Evolutionary conservation across 2,888 invertebrate genomes (phyloP).

Genomic region (Lathronympha strigana): DNA sequence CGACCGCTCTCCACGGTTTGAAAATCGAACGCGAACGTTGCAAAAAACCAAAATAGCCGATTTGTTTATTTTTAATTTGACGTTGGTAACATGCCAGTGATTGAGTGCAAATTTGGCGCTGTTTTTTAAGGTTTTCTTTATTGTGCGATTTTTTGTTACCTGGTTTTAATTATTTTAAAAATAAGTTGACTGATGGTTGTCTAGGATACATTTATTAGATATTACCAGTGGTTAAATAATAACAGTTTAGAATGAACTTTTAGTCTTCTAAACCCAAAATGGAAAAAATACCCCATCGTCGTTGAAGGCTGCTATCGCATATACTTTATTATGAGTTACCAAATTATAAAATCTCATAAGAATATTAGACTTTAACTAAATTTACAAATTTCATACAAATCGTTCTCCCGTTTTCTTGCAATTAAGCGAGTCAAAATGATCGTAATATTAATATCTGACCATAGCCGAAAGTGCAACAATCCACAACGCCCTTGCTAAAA

Average conservation of each 20-base stretch:
- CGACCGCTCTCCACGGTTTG: conserved; percentile 41
- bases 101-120: conserved; percentile 28
- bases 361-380: background rate
- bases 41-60: conserved; percentile 32
- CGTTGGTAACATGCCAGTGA: conserved; percentile 37
- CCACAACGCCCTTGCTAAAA: conserved; percentile 34
- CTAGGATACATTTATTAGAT: too few species aligned
- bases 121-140: conserved; percentile 15
- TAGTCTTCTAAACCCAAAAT: too few species aligned
- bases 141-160: background rate
- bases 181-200: too few species aligned
- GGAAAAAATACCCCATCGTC: too few species aligned
- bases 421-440: background rate
- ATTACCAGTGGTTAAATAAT: too few species aligned
- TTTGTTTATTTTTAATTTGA: conserved; percentile 22
- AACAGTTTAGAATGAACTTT: too few species aligned
- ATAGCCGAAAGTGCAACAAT: conserved; percentile 9
- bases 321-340: too few species aligned
- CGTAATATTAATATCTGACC: background rate
- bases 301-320: too few species aligned
- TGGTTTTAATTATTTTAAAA: too few species aligned
- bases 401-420: conserved; percentile 6
- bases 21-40: conserved; percentile 29
- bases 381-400: background rate
- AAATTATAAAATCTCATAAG: too few species aligned